Evolutionary conservation across 2,888 invertebrate species (phyloP).

Genomic region (Hydropsyche betteni): DNA sequence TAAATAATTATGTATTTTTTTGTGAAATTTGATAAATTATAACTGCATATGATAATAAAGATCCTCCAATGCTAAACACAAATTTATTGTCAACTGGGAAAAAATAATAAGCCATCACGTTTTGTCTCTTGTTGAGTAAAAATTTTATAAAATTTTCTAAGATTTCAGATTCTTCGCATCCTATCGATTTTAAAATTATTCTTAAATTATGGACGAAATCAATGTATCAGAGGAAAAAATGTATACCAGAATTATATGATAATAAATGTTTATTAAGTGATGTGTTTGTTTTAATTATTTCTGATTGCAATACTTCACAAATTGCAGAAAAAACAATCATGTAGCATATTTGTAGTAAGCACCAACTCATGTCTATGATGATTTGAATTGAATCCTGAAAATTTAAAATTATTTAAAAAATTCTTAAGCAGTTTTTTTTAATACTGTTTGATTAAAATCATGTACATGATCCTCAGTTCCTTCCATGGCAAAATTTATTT

Average conservation of each 20-base stretch:
- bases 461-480: too few relatives aligned
- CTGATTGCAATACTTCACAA: conserved; percentile 43
- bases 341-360: conserved; percentile 28
- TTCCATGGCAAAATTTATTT: too few relatives aligned
- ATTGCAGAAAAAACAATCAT: conserved; percentile 21
- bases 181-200: conserved; percentile 26
- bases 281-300: conserved; percentile 36
- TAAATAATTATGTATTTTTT: background rate
- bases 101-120: conserved; percentile 41
- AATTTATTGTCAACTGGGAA: conserved; percentile 38
- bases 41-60: conserved; percentile 40
- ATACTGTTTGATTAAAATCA: too few relatives aligned
- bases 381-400: conserved; percentile 15
- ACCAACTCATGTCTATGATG: conserved; percentile 27
- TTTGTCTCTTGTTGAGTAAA: conserved; percentile 27
- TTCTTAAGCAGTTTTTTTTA: background rate
- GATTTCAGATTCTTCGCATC: conserved; percentile 32
- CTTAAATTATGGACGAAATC: background rate
- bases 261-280: conserved; percentile 39
- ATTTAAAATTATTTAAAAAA: background rate
- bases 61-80: conserved; percentile 37
- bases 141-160: conserved; percentile 38
- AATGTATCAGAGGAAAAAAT: background rate
- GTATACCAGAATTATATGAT: background rate
- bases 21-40: conserved; percentile 44